Evolutionary conservation across 2,888 invertebrate species (phyloP), one percentile per base, ranked within the genome.

Genomic region (Encarsia formosa): DNA sequence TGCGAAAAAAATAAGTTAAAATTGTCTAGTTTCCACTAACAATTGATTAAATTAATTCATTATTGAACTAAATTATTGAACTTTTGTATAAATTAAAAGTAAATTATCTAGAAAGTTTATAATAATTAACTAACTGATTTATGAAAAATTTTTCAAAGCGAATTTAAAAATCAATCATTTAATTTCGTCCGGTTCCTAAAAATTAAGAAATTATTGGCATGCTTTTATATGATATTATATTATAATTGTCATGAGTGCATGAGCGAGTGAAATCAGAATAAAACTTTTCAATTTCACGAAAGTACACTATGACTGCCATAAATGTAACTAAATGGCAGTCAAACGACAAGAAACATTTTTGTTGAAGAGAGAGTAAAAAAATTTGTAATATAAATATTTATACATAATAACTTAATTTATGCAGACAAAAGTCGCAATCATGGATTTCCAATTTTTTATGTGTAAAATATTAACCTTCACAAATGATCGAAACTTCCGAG

Each of bases 61-160:
- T 64, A 64, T 66, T 62, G 61, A 62, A 63, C 63, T 67, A 69
- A 68, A 64, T 65, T 68, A 68, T 67, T 61, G 64, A 66, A 69
- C 11, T 67, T 70, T 66, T 68, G 65, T 71, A 69, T 72, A 71
- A 70, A 71, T 66, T 72, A 69, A 70, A 67, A 65, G 69, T 70
- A 63, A 65, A 67, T 63, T 67, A 65, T 70, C 66, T 69, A 72
- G 68, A 59, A 65, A 70, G 69, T 67, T 70, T 71, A 68, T 67
- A 67, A 69, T 70, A 70, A 68, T 67, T 65, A 65, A 64, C 63
- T 52, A 58, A 42, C 54, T 57, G 57, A 59, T 54, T 50, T 54
- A 54, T 57, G 61, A 65, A 59, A 61, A 54, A 63, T 62, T 62
- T n/a, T n/a, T n/a, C n/a, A n/a, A n/a, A n/a, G n/a, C n/a, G n/a